A percentile compares a stretch with the other conserved stretches of the same genome.
phyloP scores from a whole-genome alignment of 2,888 invertebrate genomes.

The Rhamphomyia laevipes region DNA sequence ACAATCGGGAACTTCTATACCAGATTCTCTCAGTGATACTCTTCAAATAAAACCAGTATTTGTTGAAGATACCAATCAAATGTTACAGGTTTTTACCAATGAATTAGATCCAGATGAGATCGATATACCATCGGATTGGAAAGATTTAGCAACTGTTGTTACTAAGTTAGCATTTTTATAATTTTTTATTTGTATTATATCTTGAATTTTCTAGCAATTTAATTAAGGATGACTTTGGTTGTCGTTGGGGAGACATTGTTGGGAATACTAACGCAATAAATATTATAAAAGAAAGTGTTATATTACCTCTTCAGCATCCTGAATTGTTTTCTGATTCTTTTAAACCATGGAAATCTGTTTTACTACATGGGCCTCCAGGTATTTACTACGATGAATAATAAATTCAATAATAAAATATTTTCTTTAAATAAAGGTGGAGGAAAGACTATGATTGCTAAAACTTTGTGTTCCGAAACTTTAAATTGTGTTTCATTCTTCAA shows the following conservation, averaged over 20 bases:
- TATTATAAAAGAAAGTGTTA: slow-evolving; percentile 72
- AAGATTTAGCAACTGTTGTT: slow-evolving; percentile 53
- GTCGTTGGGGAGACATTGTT: slow-evolving; percentile 71
- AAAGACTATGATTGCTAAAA: slow-evolving; percentile 83
- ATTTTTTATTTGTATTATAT: not conserved
- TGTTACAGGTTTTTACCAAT: slow-evolving; percentile 5
- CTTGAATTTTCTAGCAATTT: not conserved
- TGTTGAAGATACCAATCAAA: slow-evolving; percentile 10
- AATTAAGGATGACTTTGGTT: slow-evolving; percentile 51
- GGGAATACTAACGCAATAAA: slow-evolving; percentile 64
- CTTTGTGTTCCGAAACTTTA: slow-evolving; percentile 67
- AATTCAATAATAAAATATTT: not conserved
- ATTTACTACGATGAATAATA: too few species aligned
- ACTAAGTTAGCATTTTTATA: not conserved
- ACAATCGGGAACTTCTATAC: slow-evolving; percentile 2
- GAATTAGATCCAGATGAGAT: not conserved
- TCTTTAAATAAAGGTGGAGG: slow-evolving; percentile 50
- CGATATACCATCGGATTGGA: slow-evolving; percentile 42
- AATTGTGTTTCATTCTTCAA: slow-evolving; percentile 73
- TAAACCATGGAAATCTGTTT: slow-evolving; percentile 75
- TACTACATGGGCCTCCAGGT: slow-evolving; percentile 47
- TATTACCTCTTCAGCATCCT: slow-evolving; percentile 67
- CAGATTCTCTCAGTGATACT: slow-evolving; percentile 5
- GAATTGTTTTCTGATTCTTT: slow-evolving; percentile 53
- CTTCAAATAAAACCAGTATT: slow-evolving; percentile 12